Percentiles rank a stretch among this genome's conserved stretches.
Evolutionary conservation across 2,113 vertebrate genomes (phyloP).

Genomic region (Sterrhoptilus dennistouni): DNA sequence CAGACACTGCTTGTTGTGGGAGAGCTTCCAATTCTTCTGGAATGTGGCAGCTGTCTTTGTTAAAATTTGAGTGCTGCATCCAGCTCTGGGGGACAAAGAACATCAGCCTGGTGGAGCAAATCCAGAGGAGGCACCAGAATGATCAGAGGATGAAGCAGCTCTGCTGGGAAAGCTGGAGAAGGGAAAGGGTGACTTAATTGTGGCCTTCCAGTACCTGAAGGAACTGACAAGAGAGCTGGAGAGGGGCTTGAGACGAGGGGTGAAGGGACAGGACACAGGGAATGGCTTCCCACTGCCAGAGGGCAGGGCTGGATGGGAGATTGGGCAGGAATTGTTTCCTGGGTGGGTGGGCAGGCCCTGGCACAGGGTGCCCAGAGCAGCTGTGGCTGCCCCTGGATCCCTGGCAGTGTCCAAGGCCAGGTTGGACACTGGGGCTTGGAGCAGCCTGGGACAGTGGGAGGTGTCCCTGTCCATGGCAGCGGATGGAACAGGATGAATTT

Average conservation of each 20-base stretch:
- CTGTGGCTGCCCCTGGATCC: background rate
- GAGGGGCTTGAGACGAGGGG: rapidly evolving
- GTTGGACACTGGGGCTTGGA: rapidly evolving
- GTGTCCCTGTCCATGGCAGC: background rate
- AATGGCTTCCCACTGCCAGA: background rate
- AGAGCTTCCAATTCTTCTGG: background rate
- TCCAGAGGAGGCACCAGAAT: background rate
- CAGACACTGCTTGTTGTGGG: background rate
- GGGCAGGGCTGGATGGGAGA: rapidly evolving
- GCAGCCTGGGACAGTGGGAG: rapidly evolving
- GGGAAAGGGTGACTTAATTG: background rate
- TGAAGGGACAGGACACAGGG: background rate
- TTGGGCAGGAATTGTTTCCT: background rate
- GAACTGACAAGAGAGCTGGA: background rate
- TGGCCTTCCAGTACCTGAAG: background rate
- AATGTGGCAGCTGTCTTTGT: background rate
- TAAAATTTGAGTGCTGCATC: background rate
- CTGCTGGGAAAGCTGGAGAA: background rate
- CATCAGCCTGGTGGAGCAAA: background rate
- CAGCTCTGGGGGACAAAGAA: background rate
- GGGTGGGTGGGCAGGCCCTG: background rate
- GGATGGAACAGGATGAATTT: rapidly evolving
- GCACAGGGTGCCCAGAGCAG: background rate
- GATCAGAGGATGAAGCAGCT: background rate
- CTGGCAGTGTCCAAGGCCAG: background rate